Percentiles rank a stretch among this genome's conserved stretches.
These are phyloP conservation scores for Platycheirus albimanus DNA, from an alignment of 2,888 invertebrate species.

Conservation along the genomic window DNA sequence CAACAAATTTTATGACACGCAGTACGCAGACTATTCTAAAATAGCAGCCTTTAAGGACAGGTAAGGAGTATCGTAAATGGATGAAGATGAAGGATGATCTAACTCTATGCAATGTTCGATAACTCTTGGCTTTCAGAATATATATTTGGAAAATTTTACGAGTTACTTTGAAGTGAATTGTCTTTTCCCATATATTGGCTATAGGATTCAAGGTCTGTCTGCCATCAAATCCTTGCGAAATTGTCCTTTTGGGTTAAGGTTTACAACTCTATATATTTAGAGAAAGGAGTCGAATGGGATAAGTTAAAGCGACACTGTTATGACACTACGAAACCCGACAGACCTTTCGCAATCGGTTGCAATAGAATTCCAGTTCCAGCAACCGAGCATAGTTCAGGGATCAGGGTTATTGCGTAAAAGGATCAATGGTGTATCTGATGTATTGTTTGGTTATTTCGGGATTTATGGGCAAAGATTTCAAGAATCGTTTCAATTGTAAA, in stretches of 20 bases:
- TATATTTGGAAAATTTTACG: constrained; percentile 58
- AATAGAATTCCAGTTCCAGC: constrained; percentile 12
- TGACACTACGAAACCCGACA: constrained; percentile 15
- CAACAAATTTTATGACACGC: constrained; percentile 51
- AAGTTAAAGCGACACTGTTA: constrained; percentile 15
- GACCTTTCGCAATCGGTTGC: constrained; percentile 39
- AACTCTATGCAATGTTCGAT: constrained; percentile 69
- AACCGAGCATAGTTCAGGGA: not conserved
- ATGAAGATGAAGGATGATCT: too few relatives aligned
- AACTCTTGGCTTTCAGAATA: constrained; percentile 43
- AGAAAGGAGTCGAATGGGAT: constrained; percentile 52
- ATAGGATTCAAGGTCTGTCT: constrained; percentile 42
- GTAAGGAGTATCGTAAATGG: constrained; percentile 43
- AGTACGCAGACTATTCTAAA: not conserved
- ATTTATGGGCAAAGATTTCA: constrained; percentile 62
- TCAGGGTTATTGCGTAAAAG: constrained; percentile 68
- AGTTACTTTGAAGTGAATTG: constrained; percentile 57
- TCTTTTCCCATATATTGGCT: constrained; percentile 4
- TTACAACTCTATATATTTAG: constrained; percentile 38
- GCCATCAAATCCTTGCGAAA: constrained; percentile 56
- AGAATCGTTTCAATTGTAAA: constrained; percentile 50
- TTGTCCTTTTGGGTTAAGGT: constrained; percentile 37
- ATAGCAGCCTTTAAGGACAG: constrained; percentile 26
- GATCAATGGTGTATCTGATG: constrained; percentile 49
- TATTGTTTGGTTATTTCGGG: constrained; percentile 43